A percentile compares a stretch with the other conserved stretches of the same genome.
Evolutionary conservation across 2,113 vertebrate species (phyloP).

Genomic region (Setophaga coronata): DNA sequence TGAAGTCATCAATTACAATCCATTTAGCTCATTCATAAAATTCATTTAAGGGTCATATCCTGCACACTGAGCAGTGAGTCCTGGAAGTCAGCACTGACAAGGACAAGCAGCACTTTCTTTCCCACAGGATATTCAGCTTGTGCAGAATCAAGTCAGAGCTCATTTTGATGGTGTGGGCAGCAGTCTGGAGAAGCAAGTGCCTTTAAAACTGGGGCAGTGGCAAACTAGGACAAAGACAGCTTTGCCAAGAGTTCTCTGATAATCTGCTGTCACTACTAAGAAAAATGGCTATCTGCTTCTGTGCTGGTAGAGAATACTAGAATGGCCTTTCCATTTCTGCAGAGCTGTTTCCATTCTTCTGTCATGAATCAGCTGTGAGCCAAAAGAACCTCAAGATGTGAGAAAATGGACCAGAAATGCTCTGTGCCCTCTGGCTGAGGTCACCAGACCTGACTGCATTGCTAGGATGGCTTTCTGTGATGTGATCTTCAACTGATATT

Average conservation of each 20-base stretch:
- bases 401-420: background rate
- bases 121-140: background rate
- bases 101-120: background rate
- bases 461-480: background rate
- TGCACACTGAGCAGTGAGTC: background rate
- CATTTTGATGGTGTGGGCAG: background rate
- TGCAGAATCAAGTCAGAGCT: background rate
- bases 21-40: slow-evolving; percentile 57
- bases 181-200: background rate
- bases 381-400: background rate
- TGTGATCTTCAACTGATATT: background rate
- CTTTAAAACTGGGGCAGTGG: background rate
- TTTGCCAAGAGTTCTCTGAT: background rate
- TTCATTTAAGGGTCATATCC: slow-evolving; percentile 9
- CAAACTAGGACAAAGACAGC: background rate
- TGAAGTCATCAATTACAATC: slow-evolving; percentile 34
- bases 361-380: background rate
- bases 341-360: background rate
- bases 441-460: background rate
- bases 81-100: background rate
- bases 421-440: background rate
- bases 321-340: background rate
- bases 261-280: background rate
- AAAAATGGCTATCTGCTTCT: background rate
- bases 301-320: background rate